phyloP scores from a whole-genome alignment of 2,888 invertebrate genomes.

The Amphipyra berbera region DNA sequence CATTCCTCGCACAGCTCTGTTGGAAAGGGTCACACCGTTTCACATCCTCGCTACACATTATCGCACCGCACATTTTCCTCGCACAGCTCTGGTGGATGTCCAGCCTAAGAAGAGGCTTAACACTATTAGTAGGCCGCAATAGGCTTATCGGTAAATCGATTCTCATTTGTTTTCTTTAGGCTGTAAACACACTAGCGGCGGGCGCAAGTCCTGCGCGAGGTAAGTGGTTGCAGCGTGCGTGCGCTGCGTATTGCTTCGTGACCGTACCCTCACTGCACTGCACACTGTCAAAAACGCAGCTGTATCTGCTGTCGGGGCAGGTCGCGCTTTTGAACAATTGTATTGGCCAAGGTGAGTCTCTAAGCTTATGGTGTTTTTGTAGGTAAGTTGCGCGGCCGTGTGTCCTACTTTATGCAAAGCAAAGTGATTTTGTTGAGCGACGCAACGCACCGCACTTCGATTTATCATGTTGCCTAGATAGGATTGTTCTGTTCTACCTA shows the following conservation, averaged over 20 bases:
- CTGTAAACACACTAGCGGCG: conserved; percentile 94
- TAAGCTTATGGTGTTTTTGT: neutral
- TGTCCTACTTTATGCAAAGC: neutral
- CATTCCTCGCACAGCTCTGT: no score
- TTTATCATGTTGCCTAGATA: no score
- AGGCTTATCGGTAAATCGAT: no score
- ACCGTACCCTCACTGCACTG: conserved; percentile 98
- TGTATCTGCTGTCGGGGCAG: conserved; percentile 96
- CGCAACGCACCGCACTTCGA: no score
- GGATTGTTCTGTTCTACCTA: no score
- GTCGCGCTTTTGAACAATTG: conserved; percentile 97
- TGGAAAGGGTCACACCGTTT: no score
- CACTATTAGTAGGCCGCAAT: no score
- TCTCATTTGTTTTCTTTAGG: conserved; percentile 81
- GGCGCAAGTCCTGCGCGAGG: conserved; percentile 88
- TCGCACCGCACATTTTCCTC: no score
- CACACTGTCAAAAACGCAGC: conserved; percentile 93
- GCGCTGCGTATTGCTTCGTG: conserved; percentile 98
- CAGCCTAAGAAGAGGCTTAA: no score
- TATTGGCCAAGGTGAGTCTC: conserved; percentile 94
- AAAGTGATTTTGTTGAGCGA: no score
- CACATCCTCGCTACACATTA: no score
- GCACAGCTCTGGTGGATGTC: no score
- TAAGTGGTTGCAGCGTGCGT: conserved; percentile 96
- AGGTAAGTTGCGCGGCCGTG: neutral